phyloP scores from a whole-genome alignment of 2,113 vertebrate genomes.

The Sula dactylatra region DNA sequence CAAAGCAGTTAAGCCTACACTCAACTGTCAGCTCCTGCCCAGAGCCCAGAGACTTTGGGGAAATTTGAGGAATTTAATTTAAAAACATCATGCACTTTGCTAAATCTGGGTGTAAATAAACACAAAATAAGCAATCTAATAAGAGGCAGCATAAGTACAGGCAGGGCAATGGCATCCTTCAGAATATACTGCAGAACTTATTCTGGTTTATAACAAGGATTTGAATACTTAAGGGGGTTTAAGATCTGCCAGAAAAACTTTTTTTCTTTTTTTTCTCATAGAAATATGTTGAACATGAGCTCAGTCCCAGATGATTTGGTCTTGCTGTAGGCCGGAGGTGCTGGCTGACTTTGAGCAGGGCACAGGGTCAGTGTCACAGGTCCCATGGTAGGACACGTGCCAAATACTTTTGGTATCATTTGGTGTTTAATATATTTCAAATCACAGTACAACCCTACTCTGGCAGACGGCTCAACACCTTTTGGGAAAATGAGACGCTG shows the following conservation, averaged over 20 bases:
- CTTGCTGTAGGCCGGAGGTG: neutral
- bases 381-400: fast-evolving
- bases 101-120: neutral
- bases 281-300: neutral
- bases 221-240: neutral
- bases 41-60: fast-evolving
- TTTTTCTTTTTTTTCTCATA: neutral
- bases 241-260: neutral
- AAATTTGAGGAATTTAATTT: neutral
- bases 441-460: neutral
- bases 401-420: neutral
- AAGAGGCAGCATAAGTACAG: neutral
- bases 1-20: neutral
- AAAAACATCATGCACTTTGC: neutral
- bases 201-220: neutral
- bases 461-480: neutral
- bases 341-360: neutral
- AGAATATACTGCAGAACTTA: neutral
- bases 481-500: fast-evolving
- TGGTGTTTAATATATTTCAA: neutral
- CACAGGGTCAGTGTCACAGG: fast-evolving
- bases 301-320: neutral
- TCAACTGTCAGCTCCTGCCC: neutral
- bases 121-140: neutral
- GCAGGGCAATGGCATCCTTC: fast-evolving